Conservation (phyloP, 2,888 invertebrate species). For the Monopis laevigella region DNA sequence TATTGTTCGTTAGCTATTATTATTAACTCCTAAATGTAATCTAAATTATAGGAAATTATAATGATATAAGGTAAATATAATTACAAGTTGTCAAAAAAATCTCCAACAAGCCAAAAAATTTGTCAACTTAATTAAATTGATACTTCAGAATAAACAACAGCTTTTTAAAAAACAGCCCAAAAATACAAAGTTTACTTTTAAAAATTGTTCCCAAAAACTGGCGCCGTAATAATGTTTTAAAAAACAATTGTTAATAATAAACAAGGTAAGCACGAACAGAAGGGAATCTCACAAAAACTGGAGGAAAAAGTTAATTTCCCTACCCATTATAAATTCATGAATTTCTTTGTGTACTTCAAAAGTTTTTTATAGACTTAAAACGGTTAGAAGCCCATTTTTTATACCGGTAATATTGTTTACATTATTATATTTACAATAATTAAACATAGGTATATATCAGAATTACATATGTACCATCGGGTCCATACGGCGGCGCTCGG, state of each 20-base stretch:
- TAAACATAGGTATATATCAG: no score
- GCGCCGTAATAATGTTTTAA: constrained; percentile 11
- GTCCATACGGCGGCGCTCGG: no score
- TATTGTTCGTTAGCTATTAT: no score
- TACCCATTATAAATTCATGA: constrained; percentile 57
- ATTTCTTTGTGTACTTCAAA: constrained; percentile 47
- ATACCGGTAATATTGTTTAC: no score
- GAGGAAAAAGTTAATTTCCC: constrained; percentile 57
- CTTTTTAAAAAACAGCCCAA: not conserved
- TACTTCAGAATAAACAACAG: constrained; percentile 7
- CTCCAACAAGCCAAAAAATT: constrained; percentile 1
- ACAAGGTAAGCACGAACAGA: constrained; percentile 11
- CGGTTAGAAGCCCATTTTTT: not conserved
- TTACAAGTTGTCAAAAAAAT: no score
- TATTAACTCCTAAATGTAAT: no score
- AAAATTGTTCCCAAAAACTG: constrained; percentile 8
- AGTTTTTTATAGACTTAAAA: constrained; percentile 17
- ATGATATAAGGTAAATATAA: no score
- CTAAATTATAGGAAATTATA: no score
- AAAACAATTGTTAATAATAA: constrained; percentile 12
- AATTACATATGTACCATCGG: no score
- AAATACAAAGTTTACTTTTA: constrained; percentile 9
- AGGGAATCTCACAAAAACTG: constrained; percentile 19
- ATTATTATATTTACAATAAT: no score
- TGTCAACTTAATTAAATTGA: constrained; percentile 4